A percentile compares a stretch with the other conserved stretches of the same genome.
These are phyloP conservation scores for Pheosia gnoma DNA, from an alignment of 2,888 invertebrate genomes.

Conservation along the genomic window DNA sequence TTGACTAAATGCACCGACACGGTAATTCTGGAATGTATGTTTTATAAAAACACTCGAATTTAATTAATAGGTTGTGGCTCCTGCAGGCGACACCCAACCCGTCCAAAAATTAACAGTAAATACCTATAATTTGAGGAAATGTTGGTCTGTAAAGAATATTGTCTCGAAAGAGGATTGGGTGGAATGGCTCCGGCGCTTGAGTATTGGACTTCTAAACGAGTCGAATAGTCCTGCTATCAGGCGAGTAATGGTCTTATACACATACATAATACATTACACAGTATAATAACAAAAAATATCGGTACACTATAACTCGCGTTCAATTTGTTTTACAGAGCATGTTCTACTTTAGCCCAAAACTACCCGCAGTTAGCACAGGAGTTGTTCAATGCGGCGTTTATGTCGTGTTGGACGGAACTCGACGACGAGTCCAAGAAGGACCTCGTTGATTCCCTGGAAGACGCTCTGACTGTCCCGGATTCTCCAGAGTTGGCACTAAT, in stretches of 20 bases:
- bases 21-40: not conserved
- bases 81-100: conserved; percentile 78
- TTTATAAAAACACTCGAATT: conserved; percentile 17
- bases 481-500: conserved; percentile 97
- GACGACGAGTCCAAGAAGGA: conserved; percentile 92
- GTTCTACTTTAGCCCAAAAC: conserved; percentile 95
- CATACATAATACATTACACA: not conserved
- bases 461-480: conserved; percentile 95
- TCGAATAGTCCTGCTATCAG: conserved; percentile 97
- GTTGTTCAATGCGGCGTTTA: conserved; percentile 98
- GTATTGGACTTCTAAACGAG: conserved; percentile 95
- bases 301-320: not conserved
- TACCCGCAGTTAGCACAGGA: conserved; percentile 97
- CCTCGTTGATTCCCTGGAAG: conserved; percentile 92
- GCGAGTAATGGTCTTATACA: conserved; percentile 49
- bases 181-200: conserved; percentile 96
- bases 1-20: too few relatives aligned
- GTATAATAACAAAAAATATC: not conserved
- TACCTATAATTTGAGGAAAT: conserved; percentile 91
- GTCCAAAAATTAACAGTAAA: conserved; percentile 92
- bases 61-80: conserved; percentile 56
- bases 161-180: conserved; percentile 99
- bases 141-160: conserved; percentile 93
- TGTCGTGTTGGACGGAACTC: conserved; percentile 99
- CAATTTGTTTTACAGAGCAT: conserved; percentile 85